phyloP scores from a whole-genome alignment of 2,888 invertebrate genomes.

The Schizotus pectinicornis region DNA sequence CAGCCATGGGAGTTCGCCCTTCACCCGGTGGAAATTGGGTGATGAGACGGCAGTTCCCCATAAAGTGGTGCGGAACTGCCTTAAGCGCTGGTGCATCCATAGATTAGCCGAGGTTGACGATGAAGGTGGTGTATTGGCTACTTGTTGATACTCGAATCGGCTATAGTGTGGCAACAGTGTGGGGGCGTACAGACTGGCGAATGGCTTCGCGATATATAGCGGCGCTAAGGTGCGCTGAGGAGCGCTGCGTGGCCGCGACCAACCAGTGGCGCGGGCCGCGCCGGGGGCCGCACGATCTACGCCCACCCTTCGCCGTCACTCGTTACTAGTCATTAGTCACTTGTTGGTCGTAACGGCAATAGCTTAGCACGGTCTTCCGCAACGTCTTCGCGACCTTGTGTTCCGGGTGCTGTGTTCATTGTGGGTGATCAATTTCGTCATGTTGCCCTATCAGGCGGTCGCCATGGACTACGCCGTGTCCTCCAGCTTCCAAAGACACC shows the following conservation, averaged over 20 bases:
- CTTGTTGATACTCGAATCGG: slow-evolving; percentile 55
- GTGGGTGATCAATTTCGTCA: slow-evolving; percentile 48
- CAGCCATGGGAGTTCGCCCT: no score
- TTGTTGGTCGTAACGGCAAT: slow-evolving; percentile 41
- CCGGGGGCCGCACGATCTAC: slow-evolving; percentile 44
- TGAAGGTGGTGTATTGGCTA: slow-evolving; percentile 57
- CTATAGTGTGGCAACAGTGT: slow-evolving; percentile 45
- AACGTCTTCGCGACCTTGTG: slow-evolving; percentile 19
- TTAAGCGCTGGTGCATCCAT: slow-evolving; percentile 28
- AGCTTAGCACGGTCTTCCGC: slow-evolving; percentile 31
- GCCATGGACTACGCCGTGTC: slow-evolving; percentile 84
- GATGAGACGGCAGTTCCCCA: slow-evolving; percentile 24
- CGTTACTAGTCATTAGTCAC: slow-evolving; percentile 50
- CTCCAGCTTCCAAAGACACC: slow-evolving; percentile 54
- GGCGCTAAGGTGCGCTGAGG: slow-evolving; percentile 46
- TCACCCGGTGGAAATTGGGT: slow-evolving; percentile 1
- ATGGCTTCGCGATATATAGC: slow-evolving; percentile 51
- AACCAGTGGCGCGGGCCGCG: slow-evolving; percentile 54
- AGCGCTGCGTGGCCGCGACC: slow-evolving; percentile 55
- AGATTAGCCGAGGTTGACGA: slow-evolving; percentile 33
- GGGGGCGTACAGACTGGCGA: slow-evolving; percentile 54
- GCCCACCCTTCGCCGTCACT: slow-evolving; percentile 50
- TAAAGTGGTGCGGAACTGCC: slow-evolving; percentile 9
- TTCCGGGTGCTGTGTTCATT: slow-evolving; percentile 23
- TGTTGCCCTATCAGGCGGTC: slow-evolving; percentile 88